Percentiles rank a stretch among this genome's conserved stretches.
Conservation (phyloP, 2,888 invertebrate species). For the Punctoribates punctum region DNA sequence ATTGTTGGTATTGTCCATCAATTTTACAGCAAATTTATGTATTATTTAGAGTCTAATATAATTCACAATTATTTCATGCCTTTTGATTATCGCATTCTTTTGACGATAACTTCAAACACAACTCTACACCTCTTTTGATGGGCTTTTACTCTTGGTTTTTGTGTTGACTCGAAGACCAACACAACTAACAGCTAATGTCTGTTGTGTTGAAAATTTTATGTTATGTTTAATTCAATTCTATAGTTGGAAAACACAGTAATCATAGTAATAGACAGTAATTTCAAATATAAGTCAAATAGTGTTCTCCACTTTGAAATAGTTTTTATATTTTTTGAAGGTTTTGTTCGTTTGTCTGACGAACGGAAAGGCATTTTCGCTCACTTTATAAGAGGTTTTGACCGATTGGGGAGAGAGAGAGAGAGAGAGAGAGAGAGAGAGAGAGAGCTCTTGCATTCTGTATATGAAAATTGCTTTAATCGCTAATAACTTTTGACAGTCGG, state of each 20-base stretch:
- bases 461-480: slow-evolving; percentile 19
- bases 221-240: slow-evolving; percentile 2
- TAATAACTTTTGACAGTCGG: slow-evolving; percentile 30
- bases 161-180: too few species aligned
- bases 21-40: too few species aligned
- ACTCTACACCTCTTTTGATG: too few species aligned
- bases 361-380: not conserved
- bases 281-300: not conserved
- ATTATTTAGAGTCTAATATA: too few species aligned
- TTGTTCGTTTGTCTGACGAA: not conserved
- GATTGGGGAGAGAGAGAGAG: not conserved
- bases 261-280: slow-evolving; percentile 31
- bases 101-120: too few species aligned
- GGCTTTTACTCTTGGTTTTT: too few species aligned
- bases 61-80: too few species aligned
- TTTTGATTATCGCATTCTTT: too few species aligned
- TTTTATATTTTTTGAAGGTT: not conserved
- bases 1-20: too few species aligned
- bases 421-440: not conserved
- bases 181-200: not conserved
- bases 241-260: slow-evolving; percentile 1
- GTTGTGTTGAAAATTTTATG: slow-evolving; percentile 20
- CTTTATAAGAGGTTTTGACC: not conserved
- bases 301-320: not conserved
- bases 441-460: not conserved